Evolutionary conservation across 2,888 invertebrate species (phyloP).

Genomic region (Eupsilia transversa): DNA sequence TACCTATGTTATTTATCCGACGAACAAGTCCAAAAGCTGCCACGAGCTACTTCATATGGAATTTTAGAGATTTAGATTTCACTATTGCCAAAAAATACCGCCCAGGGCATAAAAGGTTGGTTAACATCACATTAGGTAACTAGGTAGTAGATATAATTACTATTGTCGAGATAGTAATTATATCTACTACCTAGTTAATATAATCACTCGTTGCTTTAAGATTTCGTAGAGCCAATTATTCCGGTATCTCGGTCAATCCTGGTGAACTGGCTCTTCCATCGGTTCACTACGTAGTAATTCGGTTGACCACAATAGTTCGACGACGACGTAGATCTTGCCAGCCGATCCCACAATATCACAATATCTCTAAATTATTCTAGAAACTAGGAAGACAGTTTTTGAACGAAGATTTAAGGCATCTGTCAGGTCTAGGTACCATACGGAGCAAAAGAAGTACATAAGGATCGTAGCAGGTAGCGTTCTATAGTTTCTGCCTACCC

Average conservation of each 20-base stretch:
- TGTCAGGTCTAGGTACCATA: neutral
- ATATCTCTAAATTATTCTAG: neutral
- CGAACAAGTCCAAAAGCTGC: neutral
- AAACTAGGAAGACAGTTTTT: neutral
- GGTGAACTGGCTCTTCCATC: neutral
- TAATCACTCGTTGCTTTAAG: neutral
- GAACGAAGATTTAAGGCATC: too few relatives aligned
- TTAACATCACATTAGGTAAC: neutral
- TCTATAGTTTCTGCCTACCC: neutral
- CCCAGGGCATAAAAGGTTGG: neutral
- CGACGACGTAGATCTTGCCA: neutral
- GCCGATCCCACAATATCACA: constrained; percentile 6
- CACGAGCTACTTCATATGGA: too few relatives aligned
- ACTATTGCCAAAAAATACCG: neutral
- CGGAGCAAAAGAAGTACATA: neutral
- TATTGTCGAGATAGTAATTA: too few relatives aligned
- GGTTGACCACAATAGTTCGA: constrained; percentile 31
- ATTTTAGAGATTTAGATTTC: neutral
- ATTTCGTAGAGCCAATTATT: neutral
- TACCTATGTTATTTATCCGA: neutral
- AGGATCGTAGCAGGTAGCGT: neutral
- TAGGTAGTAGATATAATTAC: neutral
- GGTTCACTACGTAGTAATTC: constrained; percentile 4
- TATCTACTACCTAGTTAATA: too few relatives aligned
- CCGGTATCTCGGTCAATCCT: neutral